phyloP scores from a whole-genome alignment of 2,797 vertebrate genomes.

The Cuniculus paca region DNA sequence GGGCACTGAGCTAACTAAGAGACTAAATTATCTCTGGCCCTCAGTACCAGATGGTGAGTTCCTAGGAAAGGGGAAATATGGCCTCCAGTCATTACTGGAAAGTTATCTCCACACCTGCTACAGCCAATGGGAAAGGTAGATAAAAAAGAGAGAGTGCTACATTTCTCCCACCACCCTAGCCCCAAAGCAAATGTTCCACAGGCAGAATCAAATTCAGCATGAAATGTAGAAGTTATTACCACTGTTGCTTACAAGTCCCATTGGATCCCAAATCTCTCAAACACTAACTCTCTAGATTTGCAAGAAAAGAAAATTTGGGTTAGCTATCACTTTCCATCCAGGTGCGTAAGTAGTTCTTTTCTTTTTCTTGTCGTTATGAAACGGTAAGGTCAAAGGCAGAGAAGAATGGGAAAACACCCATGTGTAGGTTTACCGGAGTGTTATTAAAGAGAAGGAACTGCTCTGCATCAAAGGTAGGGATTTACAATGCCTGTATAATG shows the following conservation, averaged over 20 bases:
- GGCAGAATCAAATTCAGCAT: constrained; percentile 82
- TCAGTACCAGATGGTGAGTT: constrained; percentile 87
- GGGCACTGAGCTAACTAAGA: constrained; percentile 78
- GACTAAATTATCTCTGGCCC: constrained; percentile 86
- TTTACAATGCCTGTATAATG: constrained; percentile 81
- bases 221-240: constrained; percentile 81
- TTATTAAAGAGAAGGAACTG: constrained; percentile 81
- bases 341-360: constrained; percentile 87
- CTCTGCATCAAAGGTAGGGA: constrained; percentile 84
- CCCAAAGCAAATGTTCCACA: constrained; percentile 83
- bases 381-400: constrained; percentile 78
- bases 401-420: constrained; percentile 78
- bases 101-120: constrained; percentile 88
- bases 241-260: constrained; percentile 77
- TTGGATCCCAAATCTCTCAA: constrained; percentile 83
- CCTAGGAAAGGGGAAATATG: constrained; percentile 85
- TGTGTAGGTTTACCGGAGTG: constrained; percentile 78
- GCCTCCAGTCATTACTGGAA: constrained; percentile 74
- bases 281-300: constrained; percentile 41
- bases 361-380: constrained; percentile 78
- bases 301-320: constrained; percentile 80
- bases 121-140: constrained; percentile 76
- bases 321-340: constrained; percentile 87
- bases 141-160: constrained; percentile 64
- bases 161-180: constrained; percentile 60